These are phyloP conservation scores for Eurytoma adleriae DNA, from an alignment of 2,888 invertebrate species.

Conservation along the genomic window DNA sequence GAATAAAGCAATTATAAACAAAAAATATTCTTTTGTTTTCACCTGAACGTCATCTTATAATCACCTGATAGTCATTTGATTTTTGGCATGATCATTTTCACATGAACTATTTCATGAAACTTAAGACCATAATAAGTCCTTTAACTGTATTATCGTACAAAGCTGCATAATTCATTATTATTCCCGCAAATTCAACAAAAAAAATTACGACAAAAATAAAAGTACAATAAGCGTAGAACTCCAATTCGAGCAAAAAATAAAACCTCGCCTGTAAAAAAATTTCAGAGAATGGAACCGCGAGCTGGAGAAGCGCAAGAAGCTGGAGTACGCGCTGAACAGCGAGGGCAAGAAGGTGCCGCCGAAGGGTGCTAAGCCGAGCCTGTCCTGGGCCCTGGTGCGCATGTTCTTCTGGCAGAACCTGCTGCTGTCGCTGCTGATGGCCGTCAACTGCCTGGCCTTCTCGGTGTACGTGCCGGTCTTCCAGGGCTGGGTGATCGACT, in stretches of 20 bases:
- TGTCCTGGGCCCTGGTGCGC: constrained; percentile 74
- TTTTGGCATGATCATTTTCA: no score
- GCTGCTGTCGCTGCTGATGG: constrained; percentile 53
- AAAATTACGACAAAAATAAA: no score
- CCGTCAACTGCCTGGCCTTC: constrained; percentile 57
- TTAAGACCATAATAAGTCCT: no score
- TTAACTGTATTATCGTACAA: no score
- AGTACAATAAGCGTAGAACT: no score
- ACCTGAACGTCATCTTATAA: no score
- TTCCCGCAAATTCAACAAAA: no score
- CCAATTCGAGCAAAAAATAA: background rate
- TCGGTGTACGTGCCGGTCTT: constrained; percentile 62
- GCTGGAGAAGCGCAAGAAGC: constrained; percentile 64
- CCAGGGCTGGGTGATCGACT: constrained; percentile 65
- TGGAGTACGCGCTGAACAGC: constrained; percentile 59
- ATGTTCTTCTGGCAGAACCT: constrained; percentile 72
- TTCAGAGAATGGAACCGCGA: constrained; percentile 76
- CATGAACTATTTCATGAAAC: no score
- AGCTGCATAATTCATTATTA: no score
- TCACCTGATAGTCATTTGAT: no score
- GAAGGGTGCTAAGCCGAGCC: constrained; percentile 69
- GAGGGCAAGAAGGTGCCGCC: constrained; percentile 56
- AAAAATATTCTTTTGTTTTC: background rate
- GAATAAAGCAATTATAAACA: background rate
- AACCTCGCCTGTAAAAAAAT: background rate